Base-by-base conservation (phyloP, 2,113 vertebrate genomes). In the Propithecus coquereli region DNA sequence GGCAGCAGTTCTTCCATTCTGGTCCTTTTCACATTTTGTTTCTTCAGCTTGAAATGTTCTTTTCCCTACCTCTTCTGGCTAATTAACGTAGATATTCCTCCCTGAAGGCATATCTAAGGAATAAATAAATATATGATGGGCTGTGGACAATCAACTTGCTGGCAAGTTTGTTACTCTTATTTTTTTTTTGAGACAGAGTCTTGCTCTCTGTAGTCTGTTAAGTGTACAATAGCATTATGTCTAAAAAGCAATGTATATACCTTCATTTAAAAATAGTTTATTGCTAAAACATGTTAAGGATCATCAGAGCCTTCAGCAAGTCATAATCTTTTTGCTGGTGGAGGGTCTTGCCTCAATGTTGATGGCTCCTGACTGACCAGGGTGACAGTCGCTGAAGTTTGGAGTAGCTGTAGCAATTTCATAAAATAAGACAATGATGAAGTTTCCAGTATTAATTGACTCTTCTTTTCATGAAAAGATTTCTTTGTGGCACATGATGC, bases 21-120 rank as follows among this genome's bases (percentile, higher is more conserved):
- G 65, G 57, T 82, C 76, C 61, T 79, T 94, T 94, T 83, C 70
- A 71, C 2, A 71, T 91, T 95, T 34, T 83, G 20, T 73, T 93
- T 93, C 37, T 63, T 74, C 43, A 83, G 54, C 52, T 93, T 92
- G 37, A 45, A 76, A 54, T 81, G 52, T 14, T 54, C 61, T 93
- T 91, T 95, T 37, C 27, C 25, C 71, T 96, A 50, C 8, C 34
- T 57, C 32, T 95, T 87, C 34, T 87, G 43, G 32, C n/a, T 79
- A 66, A 50, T 23, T 82, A 87, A 54, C 17, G 65, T 92, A 83
- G 68, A 6, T 94, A 91, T 73, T 87, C 27, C 54, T 45, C 23
- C 23, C 18, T 43, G 20, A 43, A 93, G 11, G 45, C 47, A 83
- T 91, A 81, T 25, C 22, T 93, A 61, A 43, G 90, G 71, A 66